phyloP scores from a whole-genome alignment of 2,113 vertebrate species.

The Aplodontia rufa region DNA sequence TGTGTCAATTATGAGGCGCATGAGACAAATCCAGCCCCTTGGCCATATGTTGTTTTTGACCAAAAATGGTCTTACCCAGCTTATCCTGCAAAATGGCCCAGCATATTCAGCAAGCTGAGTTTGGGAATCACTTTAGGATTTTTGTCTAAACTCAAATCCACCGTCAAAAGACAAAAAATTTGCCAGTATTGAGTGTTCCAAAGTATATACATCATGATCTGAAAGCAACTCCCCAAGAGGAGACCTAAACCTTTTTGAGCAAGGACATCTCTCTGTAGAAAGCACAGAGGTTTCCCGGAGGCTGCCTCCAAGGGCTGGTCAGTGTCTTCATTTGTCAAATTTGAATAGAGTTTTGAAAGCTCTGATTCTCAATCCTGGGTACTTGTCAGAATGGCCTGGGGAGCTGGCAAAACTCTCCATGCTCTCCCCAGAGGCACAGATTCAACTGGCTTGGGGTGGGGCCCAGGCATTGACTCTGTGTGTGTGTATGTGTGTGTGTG shows the following conservation, averaged over 20 bases:
- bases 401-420: neutral
- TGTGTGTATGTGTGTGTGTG: too few species aligned
- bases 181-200: neutral
- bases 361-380: neutral
- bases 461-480: neutral
- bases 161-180: constrained; percentile 62
- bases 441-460: neutral
- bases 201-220: neutral
- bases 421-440: neutral
- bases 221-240: constrained; percentile 14
- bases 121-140: constrained; percentile 63
- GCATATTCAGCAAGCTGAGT: constrained; percentile 53
- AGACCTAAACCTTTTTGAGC: neutral
- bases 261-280: neutral
- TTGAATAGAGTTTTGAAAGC: constrained; percentile 11
- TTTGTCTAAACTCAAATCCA: constrained; percentile 61
- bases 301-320: neutral
- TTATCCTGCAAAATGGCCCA: constrained; percentile 54
- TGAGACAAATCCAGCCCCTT: constrained; percentile 66
- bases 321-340: neutral
- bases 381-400: neutral
- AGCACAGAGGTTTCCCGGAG: neutral
- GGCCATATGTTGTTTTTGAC: constrained; percentile 76
- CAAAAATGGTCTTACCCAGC: constrained; percentile 71
- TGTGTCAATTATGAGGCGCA: constrained; percentile 69